Conservation (phyloP, 1,140 invertebrate species). For the Nephotettix cincticeps region DNA sequence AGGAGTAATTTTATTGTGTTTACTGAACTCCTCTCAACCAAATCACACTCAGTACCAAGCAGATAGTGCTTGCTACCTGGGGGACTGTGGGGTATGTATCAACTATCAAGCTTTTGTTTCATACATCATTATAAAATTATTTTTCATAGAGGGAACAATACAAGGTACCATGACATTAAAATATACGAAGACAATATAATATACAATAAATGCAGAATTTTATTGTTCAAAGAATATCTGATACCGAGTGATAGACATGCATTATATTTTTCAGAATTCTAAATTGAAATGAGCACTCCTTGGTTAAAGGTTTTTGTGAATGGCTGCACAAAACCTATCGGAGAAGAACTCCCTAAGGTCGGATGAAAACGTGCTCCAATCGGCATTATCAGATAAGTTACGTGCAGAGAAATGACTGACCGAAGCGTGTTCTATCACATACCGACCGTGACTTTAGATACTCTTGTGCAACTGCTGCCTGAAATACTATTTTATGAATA, state of each 20-base stretch:
- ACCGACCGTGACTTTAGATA: constrained; percentile 26
- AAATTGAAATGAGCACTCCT: constrained; percentile 32
- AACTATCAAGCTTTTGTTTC: neutral
- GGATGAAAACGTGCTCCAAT: constrained; percentile 31
- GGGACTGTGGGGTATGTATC: neutral
- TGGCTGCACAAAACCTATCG: constrained; percentile 51
- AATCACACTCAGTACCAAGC: neutral
- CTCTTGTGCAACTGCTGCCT: constrained; percentile 32
- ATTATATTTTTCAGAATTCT: neutral
- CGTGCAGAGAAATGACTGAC: constrained; percentile 15
- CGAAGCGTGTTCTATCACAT: constrained; percentile 29
- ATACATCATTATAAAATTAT: neutral
- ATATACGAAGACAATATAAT: constrained; percentile 11
- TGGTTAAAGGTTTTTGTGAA: constrained; percentile 48
- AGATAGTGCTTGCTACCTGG: neutral
- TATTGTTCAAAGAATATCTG: constrained; percentile 27
- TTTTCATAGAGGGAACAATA: constrained; percentile 2
- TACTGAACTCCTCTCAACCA: no score
- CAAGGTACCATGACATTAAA: neutral
- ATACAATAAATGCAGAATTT: constrained; percentile 2
- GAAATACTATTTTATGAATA: constrained; percentile 26
- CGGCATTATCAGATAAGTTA: neutral
- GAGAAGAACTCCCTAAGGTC: constrained; percentile 30
- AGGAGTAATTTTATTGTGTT: no score
- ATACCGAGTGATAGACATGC: constrained; percentile 34